These are phyloP conservation scores for Hydrotaea diabolus DNA, from an alignment of 2,888 invertebrate genomes.

Conservation along the genomic window DNA sequence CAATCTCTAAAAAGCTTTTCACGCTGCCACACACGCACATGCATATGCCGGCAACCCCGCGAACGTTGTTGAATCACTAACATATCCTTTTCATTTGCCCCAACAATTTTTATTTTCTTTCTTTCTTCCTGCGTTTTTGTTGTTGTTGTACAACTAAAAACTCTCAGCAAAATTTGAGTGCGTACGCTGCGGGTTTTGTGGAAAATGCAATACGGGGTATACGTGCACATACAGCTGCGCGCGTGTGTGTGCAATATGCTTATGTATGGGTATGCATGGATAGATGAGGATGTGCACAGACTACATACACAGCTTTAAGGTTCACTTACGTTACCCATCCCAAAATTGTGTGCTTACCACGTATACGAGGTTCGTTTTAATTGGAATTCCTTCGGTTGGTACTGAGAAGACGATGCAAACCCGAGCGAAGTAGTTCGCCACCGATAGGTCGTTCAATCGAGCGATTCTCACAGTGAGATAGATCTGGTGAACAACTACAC, in stretches of 20 bases:
- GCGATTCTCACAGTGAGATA: too few species aligned
- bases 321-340: slow-evolving; percentile 28
- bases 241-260: not conserved
- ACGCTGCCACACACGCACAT: slow-evolving; percentile 9
- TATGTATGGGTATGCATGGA: too few species aligned
- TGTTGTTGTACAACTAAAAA: slow-evolving; percentile 42
- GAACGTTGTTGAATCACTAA: slow-evolving; percentile 39
- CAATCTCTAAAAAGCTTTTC: slow-evolving; percentile 50
- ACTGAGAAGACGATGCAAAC: too few species aligned
- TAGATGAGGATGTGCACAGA: slow-evolving; percentile 38
- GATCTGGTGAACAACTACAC: too few species aligned
- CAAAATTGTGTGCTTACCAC: not conserved
- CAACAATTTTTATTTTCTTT: slow-evolving; percentile 42
- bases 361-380: not conserved
- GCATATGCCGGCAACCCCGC: not conserved
- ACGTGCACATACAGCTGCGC: slow-evolving; percentile 3
- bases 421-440: too few species aligned
- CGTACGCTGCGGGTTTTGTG: slow-evolving; percentile 43
- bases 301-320: slow-evolving; percentile 54
- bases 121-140: too few species aligned
- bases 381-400: too few species aligned
- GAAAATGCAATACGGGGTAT: slow-evolving; percentile 27
- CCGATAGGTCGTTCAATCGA: too few species aligned
- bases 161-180: slow-evolving; percentile 48
- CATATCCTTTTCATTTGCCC: slow-evolving; percentile 56